Evolutionary conservation across 1,140 invertebrate genomes (phyloP).

Genomic region (Drosophila persimilis): DNA sequence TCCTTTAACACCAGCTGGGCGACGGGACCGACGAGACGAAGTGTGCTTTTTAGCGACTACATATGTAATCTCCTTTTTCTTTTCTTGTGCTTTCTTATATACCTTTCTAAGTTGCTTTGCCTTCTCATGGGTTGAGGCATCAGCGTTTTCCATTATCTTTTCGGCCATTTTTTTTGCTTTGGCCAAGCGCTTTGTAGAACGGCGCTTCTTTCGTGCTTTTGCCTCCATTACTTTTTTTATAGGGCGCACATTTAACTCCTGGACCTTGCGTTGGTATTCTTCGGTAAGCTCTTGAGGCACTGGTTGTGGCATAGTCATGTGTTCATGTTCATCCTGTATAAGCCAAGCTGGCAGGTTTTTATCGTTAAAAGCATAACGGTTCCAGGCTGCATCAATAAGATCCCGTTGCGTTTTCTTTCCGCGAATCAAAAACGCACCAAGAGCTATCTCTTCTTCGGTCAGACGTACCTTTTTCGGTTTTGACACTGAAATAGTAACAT

Average conservation of each 20-base stretch:
- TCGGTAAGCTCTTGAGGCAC: slow-evolving; percentile 90
- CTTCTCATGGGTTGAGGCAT: slow-evolving; percentile 96
- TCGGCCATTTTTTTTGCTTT: slow-evolving; percentile 98
- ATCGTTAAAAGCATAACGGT: slow-evolving; percentile 95
- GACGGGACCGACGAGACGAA: slow-evolving; percentile 88
- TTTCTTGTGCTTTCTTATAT: slow-evolving; percentile 95
- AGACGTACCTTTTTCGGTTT: no score
- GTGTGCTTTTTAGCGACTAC: slow-evolving; percentile 96
- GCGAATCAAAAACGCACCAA: no score
- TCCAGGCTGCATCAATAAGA: slow-evolving; percentile 95
- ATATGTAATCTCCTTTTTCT: slow-evolving; percentile 96
- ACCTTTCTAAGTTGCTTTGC: slow-evolving; percentile 94
- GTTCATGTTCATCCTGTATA: slow-evolving; percentile 95
- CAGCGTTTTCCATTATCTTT: slow-evolving; percentile 93
- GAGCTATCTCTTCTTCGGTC: no score
- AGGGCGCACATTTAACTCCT: slow-evolving; percentile 96
- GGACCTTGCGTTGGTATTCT: slow-evolving; percentile 89
- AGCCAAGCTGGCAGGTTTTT: slow-evolving; percentile 98
- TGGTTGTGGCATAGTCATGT: slow-evolving; percentile 91
- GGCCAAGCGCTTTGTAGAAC: slow-evolving; percentile 92
- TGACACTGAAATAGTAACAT: no score
- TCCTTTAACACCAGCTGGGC: slow-evolving; percentile 95
- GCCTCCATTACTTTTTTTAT: slow-evolving; percentile 99
- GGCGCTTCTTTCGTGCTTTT: slow-evolving; percentile 97
- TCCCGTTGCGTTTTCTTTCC: no score